A percentile compares a stretch with the other conserved stretches of the same genome.
Conservation (phyloP, 1,140 invertebrate species). For the Reticulitermes speratus region DNA sequence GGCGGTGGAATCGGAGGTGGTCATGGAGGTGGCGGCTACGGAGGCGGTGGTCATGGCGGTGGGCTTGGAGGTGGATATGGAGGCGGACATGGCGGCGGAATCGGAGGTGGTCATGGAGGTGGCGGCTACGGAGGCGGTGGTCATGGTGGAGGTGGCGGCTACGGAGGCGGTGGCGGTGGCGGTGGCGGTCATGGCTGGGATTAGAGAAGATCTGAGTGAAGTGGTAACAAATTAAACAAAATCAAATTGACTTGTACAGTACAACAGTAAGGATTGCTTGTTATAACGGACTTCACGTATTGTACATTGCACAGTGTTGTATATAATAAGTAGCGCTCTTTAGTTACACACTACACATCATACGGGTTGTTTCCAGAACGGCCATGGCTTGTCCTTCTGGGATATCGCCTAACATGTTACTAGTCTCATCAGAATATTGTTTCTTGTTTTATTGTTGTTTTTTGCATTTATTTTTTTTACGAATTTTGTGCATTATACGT, state of each 20-base stretch:
- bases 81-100: background rate
- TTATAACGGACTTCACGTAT: too few relatives aligned
- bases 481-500: background rate
- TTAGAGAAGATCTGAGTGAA: background rate
- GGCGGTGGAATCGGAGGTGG: slow-evolving; percentile 1
- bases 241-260: slow-evolving; percentile 14
- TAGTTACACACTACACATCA: background rate
- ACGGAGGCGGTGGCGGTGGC: background rate
- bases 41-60: background rate
- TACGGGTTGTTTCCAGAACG: background rate
- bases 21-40: background rate
- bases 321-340: background rate
- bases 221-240: background rate
- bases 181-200: slow-evolving; percentile 10
- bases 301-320: background rate
- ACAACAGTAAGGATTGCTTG: background rate
- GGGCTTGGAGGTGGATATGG: background rate
- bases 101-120: slow-evolving; percentile 11
- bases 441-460: background rate
- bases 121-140: background rate
- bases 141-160: background rate
- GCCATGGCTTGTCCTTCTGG: background rate
- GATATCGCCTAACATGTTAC: background rate
- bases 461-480: background rate
- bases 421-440: background rate